phyloP scores from a whole-genome alignment of 2,113 vertebrate species.

The Corynorhinus townsendii region DNA sequence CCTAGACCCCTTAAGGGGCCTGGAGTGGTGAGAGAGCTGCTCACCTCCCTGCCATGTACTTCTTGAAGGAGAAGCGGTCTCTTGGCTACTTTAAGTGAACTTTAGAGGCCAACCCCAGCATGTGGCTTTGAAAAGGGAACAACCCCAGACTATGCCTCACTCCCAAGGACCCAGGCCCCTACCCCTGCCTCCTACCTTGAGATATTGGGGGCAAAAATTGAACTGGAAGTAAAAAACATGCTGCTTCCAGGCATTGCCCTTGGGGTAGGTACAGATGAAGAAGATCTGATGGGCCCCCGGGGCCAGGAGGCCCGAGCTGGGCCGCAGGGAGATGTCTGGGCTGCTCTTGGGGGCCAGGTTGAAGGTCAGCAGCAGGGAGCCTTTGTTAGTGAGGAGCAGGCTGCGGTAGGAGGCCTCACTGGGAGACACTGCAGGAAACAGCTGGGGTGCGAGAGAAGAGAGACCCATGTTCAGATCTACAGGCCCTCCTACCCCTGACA shows the following conservation, averaged over 20 bases:
- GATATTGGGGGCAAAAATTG: slow-evolving; percentile 84
- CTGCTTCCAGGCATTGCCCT: slow-evolving; percentile 71
- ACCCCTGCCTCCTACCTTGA: slow-evolving; percentile 81
- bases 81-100: background rate
- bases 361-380: slow-evolving; percentile 85
- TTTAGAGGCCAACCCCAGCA: background rate
- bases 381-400: slow-evolving; percentile 85
- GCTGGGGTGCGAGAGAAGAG: slow-evolving; percentile 73
- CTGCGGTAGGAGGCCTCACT: slow-evolving; percentile 79
- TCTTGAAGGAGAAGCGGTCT: background rate
- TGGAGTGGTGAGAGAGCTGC: background rate
- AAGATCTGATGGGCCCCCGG: slow-evolving; percentile 90
- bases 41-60: background rate
- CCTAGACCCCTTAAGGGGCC: background rate
- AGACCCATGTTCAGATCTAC: background rate
- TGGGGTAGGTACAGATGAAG: slow-evolving; percentile 82
- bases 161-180: background rate
- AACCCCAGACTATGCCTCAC: background rate
- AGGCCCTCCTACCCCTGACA: background rate
- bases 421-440: slow-evolving; percentile 84
- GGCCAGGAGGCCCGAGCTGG: slow-evolving; percentile 82
- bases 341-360: slow-evolving; percentile 73
- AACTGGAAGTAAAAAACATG: slow-evolving; percentile 84
- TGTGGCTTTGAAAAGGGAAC: background rate
- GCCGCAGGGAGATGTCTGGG: slow-evolving; percentile 79